These are phyloP conservation scores for Eudasyphora cyanicolor DNA, from an alignment of 2,888 invertebrate species.

Conservation along the genomic window DNA sequence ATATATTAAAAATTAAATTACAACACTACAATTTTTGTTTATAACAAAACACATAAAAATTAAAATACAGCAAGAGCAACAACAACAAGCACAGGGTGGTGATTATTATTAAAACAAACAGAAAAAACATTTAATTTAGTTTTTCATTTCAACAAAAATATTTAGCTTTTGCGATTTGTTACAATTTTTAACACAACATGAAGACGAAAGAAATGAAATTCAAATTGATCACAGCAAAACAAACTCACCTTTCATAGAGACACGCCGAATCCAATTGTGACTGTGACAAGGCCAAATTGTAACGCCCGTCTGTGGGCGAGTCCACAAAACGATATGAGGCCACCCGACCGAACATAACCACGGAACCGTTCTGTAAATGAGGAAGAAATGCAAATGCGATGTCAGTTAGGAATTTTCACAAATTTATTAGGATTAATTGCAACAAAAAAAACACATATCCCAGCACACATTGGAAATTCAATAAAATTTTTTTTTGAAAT, in stretches of 20 bases:
- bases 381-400: background rate
- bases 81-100: constrained; percentile 26
- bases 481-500: constrained; percentile 26
- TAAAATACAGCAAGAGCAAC: background rate
- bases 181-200: constrained; percentile 14
- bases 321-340: constrained; percentile 93
- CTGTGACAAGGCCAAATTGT: constrained; percentile 88
- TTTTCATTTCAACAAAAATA: constrained; percentile 32
- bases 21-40: background rate
- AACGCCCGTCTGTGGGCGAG: constrained; percentile 89
- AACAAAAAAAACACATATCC: background rate
- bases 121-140: background rate
- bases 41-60: constrained; percentile 26
- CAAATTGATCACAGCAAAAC: background rate
- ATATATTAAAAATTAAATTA: constrained; percentile 15
- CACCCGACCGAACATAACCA: constrained; percentile 92
- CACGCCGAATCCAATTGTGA: constrained; percentile 88
- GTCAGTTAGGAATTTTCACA: background rate
- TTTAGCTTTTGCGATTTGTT: background rate
- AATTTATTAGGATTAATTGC: constrained; percentile 18
- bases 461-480: constrained; percentile 19
- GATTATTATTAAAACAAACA: constrained; percentile 8
- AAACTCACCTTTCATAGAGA: constrained; percentile 89
- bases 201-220: background rate
- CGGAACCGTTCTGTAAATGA: constrained; percentile 86